Conservation (phyloP, 35 echinoderm and acorn worm species). For the Acanthaster planci region DNA sequence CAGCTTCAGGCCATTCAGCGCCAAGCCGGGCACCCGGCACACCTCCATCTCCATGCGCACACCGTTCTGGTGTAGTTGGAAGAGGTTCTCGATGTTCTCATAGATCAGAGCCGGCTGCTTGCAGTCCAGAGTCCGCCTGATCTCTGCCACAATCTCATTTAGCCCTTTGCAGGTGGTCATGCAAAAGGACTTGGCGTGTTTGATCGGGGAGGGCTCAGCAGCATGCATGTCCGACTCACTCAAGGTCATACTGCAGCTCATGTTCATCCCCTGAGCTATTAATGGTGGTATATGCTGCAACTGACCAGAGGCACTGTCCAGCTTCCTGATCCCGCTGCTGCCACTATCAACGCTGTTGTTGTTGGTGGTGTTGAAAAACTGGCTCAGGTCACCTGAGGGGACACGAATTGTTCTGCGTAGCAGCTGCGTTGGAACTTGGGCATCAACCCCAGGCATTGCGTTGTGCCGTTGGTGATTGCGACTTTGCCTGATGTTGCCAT, state of each 20-base stretch:
- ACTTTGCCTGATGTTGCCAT: background rate
- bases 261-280: constrained; percentile 83
- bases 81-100: constrained; percentile 87
- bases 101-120: constrained; percentile 83
- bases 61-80: constrained; percentile 76
- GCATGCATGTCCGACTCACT: constrained; percentile 70
- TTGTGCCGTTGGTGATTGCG: constrained; percentile 49
- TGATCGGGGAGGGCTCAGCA: constrained; percentile 75
- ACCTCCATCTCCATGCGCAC: constrained; percentile 95
- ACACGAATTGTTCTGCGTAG: constrained; percentile 68
- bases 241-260: constrained; percentile 62
- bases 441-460: constrained; percentile 30
- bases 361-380: constrained; percentile 72
- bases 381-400: constrained; percentile 58
- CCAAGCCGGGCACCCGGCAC: constrained; percentile 82
- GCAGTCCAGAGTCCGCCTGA: constrained; percentile 78
- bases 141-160: constrained; percentile 84
- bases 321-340: constrained; percentile 8
- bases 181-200: constrained; percentile 86
- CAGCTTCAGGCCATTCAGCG: constrained; percentile 87
- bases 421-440: constrained; percentile 77
- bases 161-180: constrained; percentile 91
- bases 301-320: constrained; percentile 15
- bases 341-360: constrained; percentile 63
- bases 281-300: constrained; percentile 54